phyloP scores from a whole-genome alignment of 2,888 invertebrate species.

The Nymphalis polychloros region DNA sequence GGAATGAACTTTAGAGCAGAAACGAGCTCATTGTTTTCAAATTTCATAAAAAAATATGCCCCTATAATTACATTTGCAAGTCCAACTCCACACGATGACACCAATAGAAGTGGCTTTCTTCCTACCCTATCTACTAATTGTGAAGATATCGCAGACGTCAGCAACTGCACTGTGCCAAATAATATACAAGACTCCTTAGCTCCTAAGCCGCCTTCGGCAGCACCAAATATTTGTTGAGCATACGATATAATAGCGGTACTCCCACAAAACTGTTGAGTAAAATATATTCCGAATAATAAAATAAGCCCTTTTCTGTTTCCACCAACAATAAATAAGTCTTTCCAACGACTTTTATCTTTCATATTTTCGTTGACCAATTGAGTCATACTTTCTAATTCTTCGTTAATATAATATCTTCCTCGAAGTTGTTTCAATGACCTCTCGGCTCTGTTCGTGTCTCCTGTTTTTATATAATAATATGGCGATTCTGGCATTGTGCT shows the following conservation, averaged over 20 bases:
- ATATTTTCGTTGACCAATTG: slow-evolving; percentile 78
- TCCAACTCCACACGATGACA: slow-evolving; percentile 81
- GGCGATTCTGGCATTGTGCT: slow-evolving; percentile 86
- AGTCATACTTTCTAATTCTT: slow-evolving; percentile 80
- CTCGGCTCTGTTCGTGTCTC: slow-evolving; percentile 77
- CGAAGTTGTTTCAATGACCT: slow-evolving; percentile 80
- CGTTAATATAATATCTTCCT: slow-evolving; percentile 77
- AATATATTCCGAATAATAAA: slow-evolving; percentile 82
- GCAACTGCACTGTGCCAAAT: slow-evolving; percentile 77
- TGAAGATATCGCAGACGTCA: slow-evolving; percentile 81
- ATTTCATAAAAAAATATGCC: slow-evolving; percentile 80
- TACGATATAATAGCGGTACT: slow-evolving; percentile 82
- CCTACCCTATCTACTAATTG: slow-evolving; percentile 83
- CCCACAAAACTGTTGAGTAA: slow-evolving; percentile 83
- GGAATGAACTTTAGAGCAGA: slow-evolving; percentile 80
- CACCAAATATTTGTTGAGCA: slow-evolving; percentile 83
- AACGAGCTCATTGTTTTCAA: slow-evolving; percentile 67
- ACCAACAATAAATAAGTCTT: slow-evolving; percentile 69
- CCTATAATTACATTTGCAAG: slow-evolving; percentile 79
- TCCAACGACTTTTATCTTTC: slow-evolving; percentile 74
- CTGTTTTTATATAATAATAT: slow-evolving; percentile 78
- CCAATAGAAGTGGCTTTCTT: slow-evolving; percentile 81
- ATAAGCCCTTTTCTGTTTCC: slow-evolving; percentile 82
- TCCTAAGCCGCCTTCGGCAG: slow-evolving; percentile 69
- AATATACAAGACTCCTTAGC: slow-evolving; percentile 78